These are phyloP conservation scores for Rhamphomyia laevipes DNA, from an alignment of 2,888 invertebrate species.

Conservation along the genomic window DNA sequence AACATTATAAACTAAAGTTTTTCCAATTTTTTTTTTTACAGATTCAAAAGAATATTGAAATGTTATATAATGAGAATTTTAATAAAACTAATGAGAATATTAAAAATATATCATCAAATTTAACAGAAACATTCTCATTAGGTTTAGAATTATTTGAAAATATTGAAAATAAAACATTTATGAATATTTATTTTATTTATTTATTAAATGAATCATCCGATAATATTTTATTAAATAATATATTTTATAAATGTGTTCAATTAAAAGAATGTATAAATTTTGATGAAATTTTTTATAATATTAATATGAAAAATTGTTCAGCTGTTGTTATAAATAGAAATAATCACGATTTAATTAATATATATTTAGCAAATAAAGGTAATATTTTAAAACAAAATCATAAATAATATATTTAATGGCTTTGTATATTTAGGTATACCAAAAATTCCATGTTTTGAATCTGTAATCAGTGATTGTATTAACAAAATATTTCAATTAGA, in stretches of 20 bases:
- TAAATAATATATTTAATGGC: background rate
- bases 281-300: slow-evolving; percentile 6
- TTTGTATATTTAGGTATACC: slow-evolving; percentile 1
- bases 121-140: slow-evolving; percentile 7
- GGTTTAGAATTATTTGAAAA: slow-evolving; percentile 12
- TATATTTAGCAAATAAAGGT: slow-evolving; percentile 7
- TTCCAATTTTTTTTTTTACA: background rate
- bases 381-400: background rate
- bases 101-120: background rate
- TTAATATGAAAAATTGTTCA: slow-evolving; percentile 12
- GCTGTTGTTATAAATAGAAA: slow-evolving; percentile 8
- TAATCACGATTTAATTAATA: slow-evolving; percentile 1
- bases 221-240: slow-evolving; percentile 1
- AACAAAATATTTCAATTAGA: slow-evolving; percentile 21
- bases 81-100: background rate
- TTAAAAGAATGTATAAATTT: slow-evolving; percentile 3
- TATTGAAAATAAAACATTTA: slow-evolving; percentile 5
- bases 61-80: background rate
- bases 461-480: slow-evolving; percentile 1
- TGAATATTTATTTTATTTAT: slow-evolving; percentile 10
- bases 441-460: slow-evolving; percentile 1
- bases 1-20: no score
- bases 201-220: slow-evolving; percentile 1
- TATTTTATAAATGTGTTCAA: slow-evolving; percentile 6
- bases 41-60: background rate